Conservation (phyloP, 2,888 invertebrate species). For the Pseudanteris insignis region DNA sequence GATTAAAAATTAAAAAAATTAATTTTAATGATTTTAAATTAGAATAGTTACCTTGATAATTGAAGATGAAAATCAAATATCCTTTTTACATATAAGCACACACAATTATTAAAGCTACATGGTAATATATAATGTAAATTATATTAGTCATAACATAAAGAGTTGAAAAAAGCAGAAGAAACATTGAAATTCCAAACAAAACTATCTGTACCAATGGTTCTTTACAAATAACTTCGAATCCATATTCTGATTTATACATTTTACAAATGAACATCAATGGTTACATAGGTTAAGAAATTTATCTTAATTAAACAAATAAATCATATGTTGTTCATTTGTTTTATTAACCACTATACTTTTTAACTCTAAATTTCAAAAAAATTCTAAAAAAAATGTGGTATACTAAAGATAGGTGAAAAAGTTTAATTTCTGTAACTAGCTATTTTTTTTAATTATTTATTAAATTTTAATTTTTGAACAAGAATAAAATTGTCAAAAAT, state of each 20-base stretch:
- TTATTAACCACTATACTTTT: too few relatives aligned
- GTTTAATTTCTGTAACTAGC: neutral
- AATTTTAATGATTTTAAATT: too few relatives aligned
- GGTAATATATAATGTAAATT: slow-evolving; percentile 58
- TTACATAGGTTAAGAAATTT: slow-evolving; percentile 2
- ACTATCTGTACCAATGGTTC: slow-evolving; percentile 42
- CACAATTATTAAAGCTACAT: slow-evolving; percentile 53
- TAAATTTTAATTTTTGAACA: slow-evolving; percentile 12
- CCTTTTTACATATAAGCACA: slow-evolving; percentile 49
- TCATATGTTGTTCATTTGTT: slow-evolving; percentile 13
- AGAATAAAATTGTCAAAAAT: slow-evolving; percentile 19
- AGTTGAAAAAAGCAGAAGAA: slow-evolving; percentile 51
- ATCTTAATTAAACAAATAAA: too few relatives aligned
- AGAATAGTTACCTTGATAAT: too few relatives aligned
- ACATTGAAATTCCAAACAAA: slow-evolving; percentile 48
- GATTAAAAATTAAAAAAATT: too few relatives aligned
- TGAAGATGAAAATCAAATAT: neutral
- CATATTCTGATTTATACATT: slow-evolving; percentile 28
- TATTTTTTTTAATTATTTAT: slow-evolving; percentile 29
- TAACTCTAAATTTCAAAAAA: too few relatives aligned
- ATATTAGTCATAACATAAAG: slow-evolving; percentile 50
- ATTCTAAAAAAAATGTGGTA: neutral
- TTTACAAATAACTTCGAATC: slow-evolving; percentile 33
- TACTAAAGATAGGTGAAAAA: neutral
- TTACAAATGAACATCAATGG: slow-evolving; percentile 8